A percentile compares a stretch with the other conserved stretches of the same genome.
phyloP scores from a whole-genome alignment of 2,888 invertebrate species.

The Pseudococcus longispinus region DNA sequence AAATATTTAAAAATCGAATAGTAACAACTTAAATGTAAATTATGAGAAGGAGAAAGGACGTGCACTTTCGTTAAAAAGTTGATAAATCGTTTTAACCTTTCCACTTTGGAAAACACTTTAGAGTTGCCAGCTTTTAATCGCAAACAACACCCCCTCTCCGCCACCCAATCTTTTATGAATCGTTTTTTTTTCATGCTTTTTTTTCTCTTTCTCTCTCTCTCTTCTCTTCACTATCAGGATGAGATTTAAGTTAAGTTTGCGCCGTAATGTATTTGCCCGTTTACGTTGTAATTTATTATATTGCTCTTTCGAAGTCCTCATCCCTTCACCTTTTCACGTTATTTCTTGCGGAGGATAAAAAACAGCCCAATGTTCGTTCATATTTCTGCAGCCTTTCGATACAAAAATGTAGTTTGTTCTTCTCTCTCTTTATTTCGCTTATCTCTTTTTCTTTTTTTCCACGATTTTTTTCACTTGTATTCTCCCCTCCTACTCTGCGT shows the following conservation, averaged over 20 bases:
- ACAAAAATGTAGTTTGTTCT: conserved; percentile 3
- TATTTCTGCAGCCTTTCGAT: conserved; percentile 12
- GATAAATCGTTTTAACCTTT: conserved; percentile 51
- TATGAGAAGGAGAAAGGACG: conserved; percentile 26
- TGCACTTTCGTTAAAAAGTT: conserved; percentile 50
- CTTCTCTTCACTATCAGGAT: conserved; percentile 31
- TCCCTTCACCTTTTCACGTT: conserved; percentile 22
- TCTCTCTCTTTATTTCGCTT: not conserved
- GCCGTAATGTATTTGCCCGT: conserved; percentile 50
- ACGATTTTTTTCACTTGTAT: conserved; percentile 30
- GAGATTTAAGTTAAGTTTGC: conserved; percentile 48
- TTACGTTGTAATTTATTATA: conserved; percentile 54
- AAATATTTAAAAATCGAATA: conserved; percentile 44
- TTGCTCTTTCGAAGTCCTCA: conserved; percentile 43
- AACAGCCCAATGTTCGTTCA: conserved; percentile 35
- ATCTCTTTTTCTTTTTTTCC: conserved; percentile 1
- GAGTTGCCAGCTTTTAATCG: conserved; percentile 44
- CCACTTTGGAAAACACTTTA: conserved; percentile 43
- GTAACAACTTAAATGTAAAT: conserved; percentile 51
- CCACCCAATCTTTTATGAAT: not conserved
- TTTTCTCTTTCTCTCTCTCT: not conserved
- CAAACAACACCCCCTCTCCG: conserved; percentile 26
- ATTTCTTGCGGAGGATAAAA: conserved; percentile 34
- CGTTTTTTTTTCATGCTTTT: conserved; percentile 43
- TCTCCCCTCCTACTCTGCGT: not conserved